phyloP scores from a whole-genome alignment of 2,888 invertebrate genomes.

The Lottia gigantea region DNA sequence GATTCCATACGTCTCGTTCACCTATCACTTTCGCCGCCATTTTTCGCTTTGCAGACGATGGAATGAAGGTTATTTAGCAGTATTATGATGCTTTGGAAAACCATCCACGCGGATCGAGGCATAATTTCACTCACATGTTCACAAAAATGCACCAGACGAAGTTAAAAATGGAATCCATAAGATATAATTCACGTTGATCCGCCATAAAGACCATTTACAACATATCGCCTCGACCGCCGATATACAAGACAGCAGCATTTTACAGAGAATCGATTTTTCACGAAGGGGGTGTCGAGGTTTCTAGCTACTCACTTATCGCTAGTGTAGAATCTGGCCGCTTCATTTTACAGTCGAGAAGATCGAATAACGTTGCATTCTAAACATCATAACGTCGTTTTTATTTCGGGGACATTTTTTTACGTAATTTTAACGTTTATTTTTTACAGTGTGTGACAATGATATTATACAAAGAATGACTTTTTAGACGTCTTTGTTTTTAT shows the following conservation, averaged over 20 bases:
- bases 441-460: no score
- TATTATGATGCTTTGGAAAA: not conserved
- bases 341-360: not conserved
- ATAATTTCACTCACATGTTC: not conserved
- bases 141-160: no score
- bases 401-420: no score
- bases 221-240: no score
- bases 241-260: not conserved
- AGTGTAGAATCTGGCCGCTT: not conserved
- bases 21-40: slow-evolving; percentile 2
- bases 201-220: no score
- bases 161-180: no score
- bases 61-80: not conserved
- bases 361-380: not conserved
- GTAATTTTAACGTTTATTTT: no score
- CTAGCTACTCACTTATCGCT: not conserved
- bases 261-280: slow-evolving; percentile 2
- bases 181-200: no score
- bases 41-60: slow-evolving; percentile 4
- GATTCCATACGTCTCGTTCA: not conserved
- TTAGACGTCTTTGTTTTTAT: no score
- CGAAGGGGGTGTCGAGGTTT: not conserved
- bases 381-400: no score
- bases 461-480: no score
- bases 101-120: not conserved